phyloP scores from a whole-genome alignment of 2,113 vertebrate genomes.

The Nestor notabilis region DNA sequence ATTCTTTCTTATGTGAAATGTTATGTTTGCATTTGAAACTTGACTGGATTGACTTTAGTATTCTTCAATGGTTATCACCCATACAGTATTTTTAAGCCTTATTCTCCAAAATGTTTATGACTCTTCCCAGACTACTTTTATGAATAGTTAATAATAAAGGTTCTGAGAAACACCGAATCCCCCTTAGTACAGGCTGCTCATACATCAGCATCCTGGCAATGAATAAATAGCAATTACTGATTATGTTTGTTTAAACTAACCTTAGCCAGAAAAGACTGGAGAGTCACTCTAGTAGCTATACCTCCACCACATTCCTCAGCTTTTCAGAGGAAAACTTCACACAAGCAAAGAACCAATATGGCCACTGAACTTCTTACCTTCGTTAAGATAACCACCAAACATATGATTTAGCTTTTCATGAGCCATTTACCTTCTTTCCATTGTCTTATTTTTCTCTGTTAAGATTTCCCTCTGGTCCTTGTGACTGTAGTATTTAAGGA shows the following conservation, averaged over 20 bases:
- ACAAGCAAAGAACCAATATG: fast-evolving
- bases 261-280: background rate
- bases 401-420: background rate
- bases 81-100: background rate
- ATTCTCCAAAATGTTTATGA: background rate
- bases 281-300: background rate
- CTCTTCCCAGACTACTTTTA: background rate
- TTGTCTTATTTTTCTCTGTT: background rate
- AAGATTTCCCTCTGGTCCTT: background rate
- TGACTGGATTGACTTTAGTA: background rate
- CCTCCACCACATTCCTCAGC: background rate
- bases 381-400: background rate
- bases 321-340: background rate
- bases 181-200: background rate
- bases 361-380: background rate
- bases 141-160: background rate
- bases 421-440: background rate
- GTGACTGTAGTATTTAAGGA: background rate
- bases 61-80: background rate
- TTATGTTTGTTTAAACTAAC: background rate
- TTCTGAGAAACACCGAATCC: background rate
- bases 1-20: background rate
- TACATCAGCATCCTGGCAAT: background rate
- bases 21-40: background rate
- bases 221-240: background rate